Evolutionary conservation across 2,888 invertebrate species (phyloP), one percentile per base, ranked within the genome.

Genomic region (Ferrisia virgata): DNA sequence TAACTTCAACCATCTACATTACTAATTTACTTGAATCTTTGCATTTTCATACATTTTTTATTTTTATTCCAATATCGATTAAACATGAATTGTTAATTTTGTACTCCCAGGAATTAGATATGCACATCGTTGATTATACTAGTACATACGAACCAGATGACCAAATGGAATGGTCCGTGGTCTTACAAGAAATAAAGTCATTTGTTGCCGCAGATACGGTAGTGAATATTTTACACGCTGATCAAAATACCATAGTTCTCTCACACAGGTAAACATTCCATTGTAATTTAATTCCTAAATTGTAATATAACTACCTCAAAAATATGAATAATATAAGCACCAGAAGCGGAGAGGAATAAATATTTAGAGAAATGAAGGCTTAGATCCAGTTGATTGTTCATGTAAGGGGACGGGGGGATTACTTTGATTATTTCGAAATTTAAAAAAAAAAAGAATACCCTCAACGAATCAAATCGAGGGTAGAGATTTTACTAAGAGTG

Each of bases 71-170:
- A 78, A 11, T 40, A 13, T 22, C 0, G n/a, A 11, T 22, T 2
- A 15, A 43, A 43, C 79, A 5, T 18, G 0, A 78, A 22, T 15
- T 31, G 53, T 53, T 85, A 15, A 64, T 58, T 82, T 82, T 85
- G 39, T n/a, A n/a, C n/a, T n/a, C n/a, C n/a, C 86, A 94, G 89
- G 98, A 98, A 90, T 90, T 98, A 87, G 95, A 97, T 87, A 93
- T 94, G 88, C 97, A 97, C 90, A 96, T 98, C 87, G 94, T 95
- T 88, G 97, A 98, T 89, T 98, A 98, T 90, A 96, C 96, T 72
- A 94, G 94, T 88, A 95, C 96, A 22, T 98, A 98, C 89, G 96
- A 97, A 88, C 97, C 98, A n/a, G 97, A 97, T 87, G 98, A 98
- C 89, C 96, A 96, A 89, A 91, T 96, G 87, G 98, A 98, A 89